Evolutionary conservation across 2,113 vertebrate genomes (phyloP).

Genomic region (Callospermophilus lateralis): DNA sequence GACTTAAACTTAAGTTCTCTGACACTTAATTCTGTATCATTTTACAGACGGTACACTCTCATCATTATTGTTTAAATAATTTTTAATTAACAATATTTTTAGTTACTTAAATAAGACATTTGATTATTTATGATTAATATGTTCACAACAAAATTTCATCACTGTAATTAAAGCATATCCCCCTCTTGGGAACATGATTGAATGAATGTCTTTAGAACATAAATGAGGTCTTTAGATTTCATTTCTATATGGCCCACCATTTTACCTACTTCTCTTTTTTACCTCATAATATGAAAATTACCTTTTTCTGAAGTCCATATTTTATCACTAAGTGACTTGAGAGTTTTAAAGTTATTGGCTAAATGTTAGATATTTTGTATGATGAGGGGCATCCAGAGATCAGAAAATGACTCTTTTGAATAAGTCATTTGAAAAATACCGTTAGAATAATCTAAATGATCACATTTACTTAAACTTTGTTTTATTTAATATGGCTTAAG

Average conservation of each 20-base stretch:
- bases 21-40: not conserved
- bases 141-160: not conserved
- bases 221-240: not conserved
- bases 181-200: not conserved
- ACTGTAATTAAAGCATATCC: not conserved
- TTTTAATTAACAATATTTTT: not conserved
- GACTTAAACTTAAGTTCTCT: not conserved
- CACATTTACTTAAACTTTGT: not conserved
- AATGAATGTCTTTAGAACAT: not conserved
- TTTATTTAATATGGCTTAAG: conserved; percentile 40
- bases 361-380: not conserved
- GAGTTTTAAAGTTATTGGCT: not conserved
- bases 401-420: not conserved
- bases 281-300: not conserved
- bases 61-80: not conserved
- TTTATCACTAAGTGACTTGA: not conserved
- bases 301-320: not conserved
- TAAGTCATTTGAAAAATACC: not conserved
- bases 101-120: not conserved
- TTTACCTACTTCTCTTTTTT: not conserved
- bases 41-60: not conserved
- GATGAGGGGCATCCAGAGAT: not conserved
- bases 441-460: not conserved
- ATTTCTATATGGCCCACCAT: not conserved
- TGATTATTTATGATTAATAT: not conserved